Percentiles rank a stretch among this genome's conserved stretches.
phyloP scores from a whole-genome alignment of 2,888 invertebrate genomes.

The Trichopoda pennipes region DNA sequence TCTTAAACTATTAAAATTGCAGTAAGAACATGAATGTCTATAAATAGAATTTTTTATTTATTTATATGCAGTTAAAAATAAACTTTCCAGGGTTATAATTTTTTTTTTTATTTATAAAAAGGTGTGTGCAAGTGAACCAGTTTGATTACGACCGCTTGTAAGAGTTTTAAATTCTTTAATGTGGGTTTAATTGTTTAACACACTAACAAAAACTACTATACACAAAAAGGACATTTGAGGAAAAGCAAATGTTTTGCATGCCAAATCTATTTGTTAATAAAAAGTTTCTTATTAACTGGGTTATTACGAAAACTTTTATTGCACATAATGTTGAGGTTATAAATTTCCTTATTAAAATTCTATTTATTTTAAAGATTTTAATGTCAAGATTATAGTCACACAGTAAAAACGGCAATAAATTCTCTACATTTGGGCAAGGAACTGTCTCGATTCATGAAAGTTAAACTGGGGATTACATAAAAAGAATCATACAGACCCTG shows the following conservation, averaged over 20 bases:
- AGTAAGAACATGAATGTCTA: slow-evolving; percentile 39
- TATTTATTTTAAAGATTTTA: too few relatives aligned
- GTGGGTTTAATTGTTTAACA: neutral
- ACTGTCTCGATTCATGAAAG: too few relatives aligned
- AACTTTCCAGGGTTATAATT: slow-evolving; percentile 47
- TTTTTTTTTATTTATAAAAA: neutral
- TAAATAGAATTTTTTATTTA: slow-evolving; percentile 40
- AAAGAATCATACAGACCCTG: too few relatives aligned
- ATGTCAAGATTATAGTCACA: too few relatives aligned
- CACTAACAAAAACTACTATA: neutral
- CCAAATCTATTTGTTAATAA: neutral
- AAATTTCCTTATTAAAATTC: too few relatives aligned
- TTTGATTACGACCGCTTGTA: neutral
- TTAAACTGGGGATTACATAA: too few relatives aligned
- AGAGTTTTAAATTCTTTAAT: neutral
- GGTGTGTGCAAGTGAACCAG: slow-evolving; percentile 8
- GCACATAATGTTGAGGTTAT: neutral
- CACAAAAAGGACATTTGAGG: slow-evolving; percentile 7
- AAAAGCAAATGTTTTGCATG: slow-evolving; percentile 10
- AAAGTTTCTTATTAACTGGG: slow-evolving; percentile 34
- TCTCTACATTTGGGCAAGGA: too few relatives aligned
- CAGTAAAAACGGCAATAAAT: too few relatives aligned
- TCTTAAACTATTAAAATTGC: slow-evolving; percentile 38
- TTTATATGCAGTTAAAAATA: slow-evolving; percentile 52
- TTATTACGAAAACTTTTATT: slow-evolving; percentile 11